Percentiles rank a stretch among this genome's conserved stretches.
phyloP scores from a whole-genome alignment of 2,797 vertebrate species.

The Myotis myotis region DNA sequence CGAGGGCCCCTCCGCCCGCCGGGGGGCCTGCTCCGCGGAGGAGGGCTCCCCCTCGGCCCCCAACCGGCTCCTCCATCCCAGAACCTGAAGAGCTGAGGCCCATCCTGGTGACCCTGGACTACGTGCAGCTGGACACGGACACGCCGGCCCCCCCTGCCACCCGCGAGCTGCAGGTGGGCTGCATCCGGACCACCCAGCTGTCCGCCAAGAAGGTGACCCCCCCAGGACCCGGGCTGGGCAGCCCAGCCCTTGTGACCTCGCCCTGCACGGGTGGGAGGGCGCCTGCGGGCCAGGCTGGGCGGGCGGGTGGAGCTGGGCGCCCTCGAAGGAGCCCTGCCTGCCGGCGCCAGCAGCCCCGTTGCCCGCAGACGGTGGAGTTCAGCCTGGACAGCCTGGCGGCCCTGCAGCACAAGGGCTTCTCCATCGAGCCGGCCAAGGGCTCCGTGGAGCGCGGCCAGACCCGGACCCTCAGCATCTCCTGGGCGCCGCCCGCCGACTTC shows the following conservation, averaged over 20 bases:
- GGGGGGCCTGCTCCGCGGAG: accelerated
- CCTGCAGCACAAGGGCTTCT: constrained; percentile 90
- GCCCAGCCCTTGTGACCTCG: too few species aligned
- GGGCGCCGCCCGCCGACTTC: constrained; percentile 87
- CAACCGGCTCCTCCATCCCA: constrained; percentile 24
- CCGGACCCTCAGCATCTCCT: constrained; percentile 86
- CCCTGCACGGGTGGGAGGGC: neutral
- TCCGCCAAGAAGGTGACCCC: constrained; percentile 87
- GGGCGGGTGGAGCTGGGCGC: neutral
- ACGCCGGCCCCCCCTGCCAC: constrained; percentile 78
- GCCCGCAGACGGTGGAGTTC: constrained; percentile 87
- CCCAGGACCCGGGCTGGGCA: neutral
- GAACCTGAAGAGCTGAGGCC: constrained; percentile 75
- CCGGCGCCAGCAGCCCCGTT: accelerated
- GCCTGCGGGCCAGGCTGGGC: neutral
- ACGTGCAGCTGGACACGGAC: constrained; percentile 71
- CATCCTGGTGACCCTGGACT: constrained; percentile 88
- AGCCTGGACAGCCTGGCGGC: constrained; percentile 80
- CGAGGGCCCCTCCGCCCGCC: neutral
- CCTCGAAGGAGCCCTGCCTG: accelerated
- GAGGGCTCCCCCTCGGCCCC: neutral
- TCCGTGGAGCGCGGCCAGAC: constrained; percentile 85
- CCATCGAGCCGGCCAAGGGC: constrained; percentile 85
- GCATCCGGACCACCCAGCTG: constrained; percentile 83
- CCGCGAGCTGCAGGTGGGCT: constrained; percentile 90